These are phyloP conservation scores for Deroptyus accipitrinus DNA, from an alignment of 2,113 vertebrate genomes.

Conservation along the genomic window DNA sequence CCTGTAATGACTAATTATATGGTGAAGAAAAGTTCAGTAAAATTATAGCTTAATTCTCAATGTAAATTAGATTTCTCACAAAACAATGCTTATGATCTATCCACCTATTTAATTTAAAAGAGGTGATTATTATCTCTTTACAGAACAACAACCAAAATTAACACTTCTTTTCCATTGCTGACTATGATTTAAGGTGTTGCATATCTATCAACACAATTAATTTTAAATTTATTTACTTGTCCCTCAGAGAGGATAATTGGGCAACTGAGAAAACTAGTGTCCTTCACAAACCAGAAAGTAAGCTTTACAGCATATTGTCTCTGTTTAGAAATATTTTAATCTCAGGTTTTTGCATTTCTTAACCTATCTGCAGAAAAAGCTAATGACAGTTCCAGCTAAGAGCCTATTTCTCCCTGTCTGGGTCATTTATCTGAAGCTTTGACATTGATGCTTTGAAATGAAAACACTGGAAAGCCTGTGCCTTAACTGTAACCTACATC, in stretches of 20 bases:
- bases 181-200: neutral
- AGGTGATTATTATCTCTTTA: slow-evolving; percentile 60
- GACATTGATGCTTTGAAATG: slow-evolving; percentile 32
- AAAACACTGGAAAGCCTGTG: slow-evolving; percentile 13
- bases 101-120: slow-evolving; percentile 42
- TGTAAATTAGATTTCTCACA: slow-evolving; percentile 65
- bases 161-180: slow-evolving; percentile 30
- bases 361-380: neutral
- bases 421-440: neutral
- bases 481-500: neutral
- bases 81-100: slow-evolving; percentile 49
- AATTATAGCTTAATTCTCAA: slow-evolving; percentile 68
- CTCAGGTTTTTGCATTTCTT: neutral
- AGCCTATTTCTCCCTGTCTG: neutral
- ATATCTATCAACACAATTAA: slow-evolving; percentile 43
- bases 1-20: slow-evolving; percentile 66
- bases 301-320: neutral
- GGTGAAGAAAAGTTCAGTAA: slow-evolving; percentile 66
- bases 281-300: neutral
- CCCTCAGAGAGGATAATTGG: neutral
- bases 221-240: neutral
- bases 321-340: neutral
- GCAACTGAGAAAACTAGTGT: neutral
- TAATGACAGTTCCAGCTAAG: neutral
- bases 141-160: slow-evolving; percentile 41